Base-by-base conservation (phyloP, 2,888 invertebrate genomes). In the Stenodera caucasica region DNA sequence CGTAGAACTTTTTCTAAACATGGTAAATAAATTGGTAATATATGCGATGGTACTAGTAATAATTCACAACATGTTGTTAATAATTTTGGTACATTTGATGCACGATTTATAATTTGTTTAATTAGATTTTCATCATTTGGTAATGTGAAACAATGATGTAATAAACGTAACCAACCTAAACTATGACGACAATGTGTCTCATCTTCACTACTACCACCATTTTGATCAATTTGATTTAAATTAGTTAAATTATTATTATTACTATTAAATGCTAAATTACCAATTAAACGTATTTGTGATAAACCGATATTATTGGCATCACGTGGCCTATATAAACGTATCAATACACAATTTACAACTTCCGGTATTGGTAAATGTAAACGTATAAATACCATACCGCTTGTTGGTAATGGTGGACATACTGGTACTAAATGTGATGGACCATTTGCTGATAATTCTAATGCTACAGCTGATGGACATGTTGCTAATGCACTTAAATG, bases 231-330 rank as follows among this genome's bases (percentile, higher is more conserved):
- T 40, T 40, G 40, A 40, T 40, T 40, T 9, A 40, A 40, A 18
- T 37, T 14, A 32, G 1, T 32, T 1, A 1, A 6, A 35, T 14
- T 56, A 54, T 72, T 73, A 26, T 65, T 70, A 72, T 77, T 77
- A n/a, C 85, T 85, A n/a, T 86, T 86, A 78, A 95, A 95, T 1
- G 94, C 92, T 4, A 94, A 91, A 61, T 90, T 90, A 0, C 94
- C 96, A 49, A 96, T 82, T 53, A 97, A 81, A 3, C 91, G 84
- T 66, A 97, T 88, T 81, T 96, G 95, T 62, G 94, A 88, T 45
- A 97, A 82, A 5, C 96, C 95, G 77, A 96, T 90, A 74, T 91
- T 94, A 70, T 89, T 88, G n/a, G 92, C 92, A 74, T 96, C 96
- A 33, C 92, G 84, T 0, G 96, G 96, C 77, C 92, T 91, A 79